Evolutionary conservation across 2,797 vertebrate species (phyloP).

Genomic region (Delichon dasypus): DNA sequence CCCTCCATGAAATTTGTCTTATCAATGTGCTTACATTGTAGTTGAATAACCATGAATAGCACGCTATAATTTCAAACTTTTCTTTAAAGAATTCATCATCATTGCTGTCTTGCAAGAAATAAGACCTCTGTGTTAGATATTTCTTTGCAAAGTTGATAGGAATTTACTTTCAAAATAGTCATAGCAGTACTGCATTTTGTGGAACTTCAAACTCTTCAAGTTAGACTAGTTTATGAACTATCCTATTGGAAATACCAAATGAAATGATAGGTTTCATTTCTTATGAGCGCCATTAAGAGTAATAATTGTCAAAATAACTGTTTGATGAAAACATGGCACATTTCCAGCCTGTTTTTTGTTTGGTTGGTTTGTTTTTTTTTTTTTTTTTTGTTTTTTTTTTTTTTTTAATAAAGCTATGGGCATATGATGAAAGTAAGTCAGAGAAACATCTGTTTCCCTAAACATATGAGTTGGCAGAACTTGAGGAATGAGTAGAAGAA

Average conservation of each 20-base stretch:
- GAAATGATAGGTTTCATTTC: neutral
- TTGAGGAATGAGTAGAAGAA: slow-evolving; percentile 45
- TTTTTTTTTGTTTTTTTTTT: too few species aligned
- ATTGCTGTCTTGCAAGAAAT: neutral
- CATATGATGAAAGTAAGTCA: slow-evolving; percentile 56
- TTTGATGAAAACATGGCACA: neutral
- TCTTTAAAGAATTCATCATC: neutral
- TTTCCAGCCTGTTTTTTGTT: neutral
- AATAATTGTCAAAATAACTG: slow-evolving; percentile 20
- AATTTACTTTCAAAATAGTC: neutral
- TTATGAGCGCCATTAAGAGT: neutral
- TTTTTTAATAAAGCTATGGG: slow-evolving; percentile 6
- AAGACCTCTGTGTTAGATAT: neutral
- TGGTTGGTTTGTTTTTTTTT: too few species aligned
- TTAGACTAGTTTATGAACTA: neutral
- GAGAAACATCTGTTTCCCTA: slow-evolving; percentile 50
- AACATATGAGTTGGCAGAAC: slow-evolving; percentile 40
- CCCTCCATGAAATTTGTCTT: neutral
- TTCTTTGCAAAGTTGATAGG: neutral
- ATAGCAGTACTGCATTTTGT: neutral
- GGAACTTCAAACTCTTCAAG: neutral
- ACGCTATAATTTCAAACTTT: neutral
- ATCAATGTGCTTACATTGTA: neutral
- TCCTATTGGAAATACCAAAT: neutral
- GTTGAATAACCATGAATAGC: neutral